phyloP scores from a whole-genome alignment of 1,140 invertebrate genomes.

The Sitodiplosis mosellana region DNA sequence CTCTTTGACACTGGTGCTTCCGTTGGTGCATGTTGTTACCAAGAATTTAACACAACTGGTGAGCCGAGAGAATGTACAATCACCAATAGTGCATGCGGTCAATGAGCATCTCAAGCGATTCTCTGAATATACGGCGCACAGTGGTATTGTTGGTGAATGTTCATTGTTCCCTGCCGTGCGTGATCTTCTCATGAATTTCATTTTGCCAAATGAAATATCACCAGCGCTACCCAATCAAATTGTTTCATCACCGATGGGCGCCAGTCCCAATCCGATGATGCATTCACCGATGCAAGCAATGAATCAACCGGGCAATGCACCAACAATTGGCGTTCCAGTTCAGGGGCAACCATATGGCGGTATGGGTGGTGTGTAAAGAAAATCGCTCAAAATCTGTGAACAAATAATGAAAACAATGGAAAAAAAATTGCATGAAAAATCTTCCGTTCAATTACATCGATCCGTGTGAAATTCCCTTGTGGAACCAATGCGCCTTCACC shows the following conservation, averaged over 20 bases:
- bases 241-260: conserved; percentile 23
- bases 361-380: too few relatives aligned
- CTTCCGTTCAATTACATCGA: too few relatives aligned
- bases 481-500: too few relatives aligned
- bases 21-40: conserved; percentile 72
- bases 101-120: conserved; percentile 45
- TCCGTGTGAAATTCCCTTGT: too few relatives aligned
- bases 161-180: conserved; percentile 74
- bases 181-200: conserved; percentile 64
- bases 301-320: not conserved
- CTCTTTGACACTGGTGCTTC: conserved; percentile 62
- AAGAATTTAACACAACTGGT: conserved; percentile 72
- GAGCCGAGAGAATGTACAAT: conserved; percentile 42
- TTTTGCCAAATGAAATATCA: conserved; percentile 45
- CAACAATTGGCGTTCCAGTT: too few relatives aligned
- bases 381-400: too few relatives aligned
- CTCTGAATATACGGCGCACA: conserved; percentile 36
- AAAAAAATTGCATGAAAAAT: too few relatives aligned
- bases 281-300: conserved; percentile 25
- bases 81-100: conserved; percentile 40
- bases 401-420: too few relatives aligned
- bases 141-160: conserved; percentile 56
- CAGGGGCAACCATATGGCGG: too few relatives aligned
- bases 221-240: conserved; percentile 18
- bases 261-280: conserved; percentile 35